Base-by-base conservation (phyloP, 2,888 invertebrate species). In the Silvanus unidentatus region DNA sequence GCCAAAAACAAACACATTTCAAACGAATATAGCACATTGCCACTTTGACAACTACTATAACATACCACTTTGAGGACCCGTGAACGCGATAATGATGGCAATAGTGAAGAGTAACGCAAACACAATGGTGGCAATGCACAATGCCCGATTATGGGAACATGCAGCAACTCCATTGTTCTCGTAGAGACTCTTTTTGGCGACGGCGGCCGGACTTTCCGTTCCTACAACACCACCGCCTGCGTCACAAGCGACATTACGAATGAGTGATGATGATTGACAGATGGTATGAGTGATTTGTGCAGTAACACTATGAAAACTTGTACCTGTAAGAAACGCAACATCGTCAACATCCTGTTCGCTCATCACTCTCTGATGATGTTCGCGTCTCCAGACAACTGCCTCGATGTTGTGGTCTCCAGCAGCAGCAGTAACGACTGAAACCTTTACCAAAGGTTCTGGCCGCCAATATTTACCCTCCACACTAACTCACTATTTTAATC, bases 271-370 rank as follows among this genome's bases (percentile, higher is more conserved):
- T 58, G 63, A 63, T 57, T 63, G 62, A 55, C 63, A 63, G 56
- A 60, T 60, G 54, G 61, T 57, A 55, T 64, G 63, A 56, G 56
- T 53, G 48, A 63, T 59, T 58, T 60, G 64, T 57, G 63, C 59
- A 53, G 62, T 60, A 62, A 64, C 56, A 48, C 57, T 62, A 54
- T 61, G 60, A 57, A 56, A 62, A 49, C 43, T 54, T 59, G 66
- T 70, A 88, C 90, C 91, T 76, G 91, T 91, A 72, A 92, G 77
- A 77, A 92, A 92, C 52, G 92, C 91, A 65, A 91, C 90, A 77
- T 92, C 92, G 70, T 92, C 92, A 68, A 92, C 81, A 76, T 92
- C 92, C 71, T 88, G 89, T 69, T 92, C 91, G 73, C 88, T 89
- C 90, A 91, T 79, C 77, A 84, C 81, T 58, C 77, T 62, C 48